phyloP scores from a whole-genome alignment of 1,140 invertebrate genomes.

The Whitmania pigra region DNA sequence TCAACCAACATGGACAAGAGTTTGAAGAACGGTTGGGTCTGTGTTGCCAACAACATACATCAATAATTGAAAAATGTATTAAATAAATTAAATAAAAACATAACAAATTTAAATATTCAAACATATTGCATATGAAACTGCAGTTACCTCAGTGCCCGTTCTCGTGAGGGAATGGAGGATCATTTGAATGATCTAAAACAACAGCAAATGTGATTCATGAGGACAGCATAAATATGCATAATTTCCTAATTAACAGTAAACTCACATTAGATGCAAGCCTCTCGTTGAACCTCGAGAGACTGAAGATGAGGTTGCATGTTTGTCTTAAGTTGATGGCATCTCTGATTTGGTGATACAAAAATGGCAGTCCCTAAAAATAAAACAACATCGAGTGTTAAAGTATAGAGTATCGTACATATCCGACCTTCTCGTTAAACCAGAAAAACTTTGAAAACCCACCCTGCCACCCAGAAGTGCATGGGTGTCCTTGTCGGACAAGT shows the following conservation, averaged over 20 bases:
- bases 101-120: background rate
- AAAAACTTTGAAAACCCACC: conserved; percentile 39
- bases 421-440: background rate
- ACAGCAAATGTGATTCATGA: background rate
- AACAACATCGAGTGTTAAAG: background rate
- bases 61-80: background rate
- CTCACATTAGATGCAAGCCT: conserved; percentile 57
- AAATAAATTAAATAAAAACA: background rate
- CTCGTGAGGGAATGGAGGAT: background rate
- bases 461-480: conserved; percentile 71
- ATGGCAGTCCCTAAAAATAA: conserved; percentile 63
- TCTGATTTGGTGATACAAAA: conserved; percentile 81
- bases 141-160: background rate
- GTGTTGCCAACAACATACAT: background rate
- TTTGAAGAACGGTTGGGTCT: conserved; percentile 71
- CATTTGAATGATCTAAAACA: background rate
- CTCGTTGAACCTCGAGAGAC: conserved; percentile 76
- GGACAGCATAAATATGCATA: background rate
- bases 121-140: background rate
- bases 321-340: conserved; percentile 82
- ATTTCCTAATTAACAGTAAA: conserved; percentile 5
- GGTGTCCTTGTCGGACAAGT: conserved; percentile 64
- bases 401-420: too few species aligned
- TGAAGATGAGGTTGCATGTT: conserved; percentile 78
- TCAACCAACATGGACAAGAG: conserved; percentile 51